A percentile compares a stretch with the other conserved stretches of the same genome.
Evolutionary conservation across 2,113 vertebrate species (phyloP).

Genomic region (Mus pahari): DNA sequence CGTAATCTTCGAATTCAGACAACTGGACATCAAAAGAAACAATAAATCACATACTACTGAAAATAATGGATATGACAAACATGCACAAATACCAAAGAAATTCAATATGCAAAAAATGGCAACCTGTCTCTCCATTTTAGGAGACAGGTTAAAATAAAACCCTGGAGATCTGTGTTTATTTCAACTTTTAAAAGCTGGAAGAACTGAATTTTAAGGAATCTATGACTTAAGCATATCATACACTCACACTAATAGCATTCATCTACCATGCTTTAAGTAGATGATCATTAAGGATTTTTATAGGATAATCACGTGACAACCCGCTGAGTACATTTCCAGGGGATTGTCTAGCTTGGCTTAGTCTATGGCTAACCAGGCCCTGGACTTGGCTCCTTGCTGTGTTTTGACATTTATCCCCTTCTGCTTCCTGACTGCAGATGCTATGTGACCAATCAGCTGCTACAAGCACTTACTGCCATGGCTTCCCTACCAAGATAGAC

Average conservation of each 20-base stretch:
- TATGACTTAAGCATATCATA: background rate
- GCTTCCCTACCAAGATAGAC: background rate
- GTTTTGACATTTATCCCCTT: background rate
- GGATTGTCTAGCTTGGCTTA: too few relatives aligned
- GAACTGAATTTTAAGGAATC: constrained; percentile 28
- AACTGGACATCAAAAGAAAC: constrained; percentile 26
- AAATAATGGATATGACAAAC: constrained; percentile 24
- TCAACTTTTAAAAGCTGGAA: constrained; percentile 17
- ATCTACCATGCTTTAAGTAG: background rate
- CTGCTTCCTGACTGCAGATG: background rate
- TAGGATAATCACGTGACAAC: too few relatives aligned
- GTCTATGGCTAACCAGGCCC: too few relatives aligned
- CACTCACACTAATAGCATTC: background rate
- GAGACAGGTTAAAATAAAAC: background rate
- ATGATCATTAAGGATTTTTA: constrained; percentile 23
- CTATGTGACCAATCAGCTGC: background rate
- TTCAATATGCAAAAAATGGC: constrained; percentile 25
- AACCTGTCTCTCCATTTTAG: constrained; percentile 28
- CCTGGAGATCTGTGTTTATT: background rate
- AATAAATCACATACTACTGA: constrained; percentile 23
- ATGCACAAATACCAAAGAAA: constrained; percentile 40
- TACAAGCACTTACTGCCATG: background rate
- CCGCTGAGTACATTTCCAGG: background rate
- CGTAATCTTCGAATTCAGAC: background rate
- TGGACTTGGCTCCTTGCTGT: background rate